phyloP scores from a whole-genome alignment of 2,113 vertebrate genomes.

The Chloroceryle aenea region DNA sequence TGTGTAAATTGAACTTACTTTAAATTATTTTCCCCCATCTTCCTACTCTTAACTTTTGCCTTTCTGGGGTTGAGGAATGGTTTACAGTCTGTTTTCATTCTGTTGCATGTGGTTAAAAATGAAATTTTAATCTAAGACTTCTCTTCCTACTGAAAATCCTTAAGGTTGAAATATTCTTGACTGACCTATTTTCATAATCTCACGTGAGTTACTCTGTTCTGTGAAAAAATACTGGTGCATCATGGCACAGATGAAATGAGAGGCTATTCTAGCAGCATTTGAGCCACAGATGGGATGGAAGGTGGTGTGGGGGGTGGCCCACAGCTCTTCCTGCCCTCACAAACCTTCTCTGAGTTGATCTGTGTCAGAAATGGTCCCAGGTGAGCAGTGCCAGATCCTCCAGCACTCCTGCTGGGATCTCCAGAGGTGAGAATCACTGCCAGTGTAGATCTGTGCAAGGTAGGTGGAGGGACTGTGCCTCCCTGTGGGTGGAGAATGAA shows the following conservation, averaged over 20 bases:
- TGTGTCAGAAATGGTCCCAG: neutral
- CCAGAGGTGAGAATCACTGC: neutral
- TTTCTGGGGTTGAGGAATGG: neutral
- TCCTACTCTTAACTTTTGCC: neutral
- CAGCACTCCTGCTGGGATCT: neutral
- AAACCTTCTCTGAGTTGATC: fast-evolving
- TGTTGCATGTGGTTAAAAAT: neutral
- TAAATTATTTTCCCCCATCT: neutral
- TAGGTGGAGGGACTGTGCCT: constrained; percentile 23
- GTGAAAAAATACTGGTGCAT: neutral
- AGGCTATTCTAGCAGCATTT: neutral
- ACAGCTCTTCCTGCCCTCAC: neutral
- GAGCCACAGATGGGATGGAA: neutral
- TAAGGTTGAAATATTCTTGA: neutral
- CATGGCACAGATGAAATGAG: neutral
- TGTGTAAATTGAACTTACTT: neutral
- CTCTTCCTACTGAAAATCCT: neutral
- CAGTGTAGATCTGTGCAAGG: neutral
- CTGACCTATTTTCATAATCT: neutral
- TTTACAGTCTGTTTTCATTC: neutral
- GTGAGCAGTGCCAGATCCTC: neutral
- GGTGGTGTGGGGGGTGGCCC: too few relatives aligned
- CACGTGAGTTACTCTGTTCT: neutral
- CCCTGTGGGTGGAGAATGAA: constrained; percentile 6
- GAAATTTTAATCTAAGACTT: neutral